These are phyloP conservation scores for Tragelaphus imberbis DNA, from an alignment of 2,113 vertebrate species.

Conservation along the genomic window DNA sequence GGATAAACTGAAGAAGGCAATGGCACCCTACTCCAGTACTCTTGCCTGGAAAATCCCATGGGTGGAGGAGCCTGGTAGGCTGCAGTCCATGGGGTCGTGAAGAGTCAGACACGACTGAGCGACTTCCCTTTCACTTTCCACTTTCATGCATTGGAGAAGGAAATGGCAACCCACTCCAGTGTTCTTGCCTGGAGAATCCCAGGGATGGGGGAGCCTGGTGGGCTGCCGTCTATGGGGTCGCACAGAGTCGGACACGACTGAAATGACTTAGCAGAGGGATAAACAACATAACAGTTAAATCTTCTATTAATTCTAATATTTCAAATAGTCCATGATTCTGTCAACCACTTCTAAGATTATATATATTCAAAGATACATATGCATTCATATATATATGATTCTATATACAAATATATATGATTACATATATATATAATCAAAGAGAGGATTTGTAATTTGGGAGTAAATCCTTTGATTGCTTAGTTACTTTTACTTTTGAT, in stretches of 20 bases:
- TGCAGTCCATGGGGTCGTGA: no score
- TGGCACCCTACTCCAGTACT: no score
- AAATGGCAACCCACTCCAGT: no score
- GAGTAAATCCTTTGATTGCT: neutral
- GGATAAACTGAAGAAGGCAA: neutral
- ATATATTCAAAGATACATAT: neutral
- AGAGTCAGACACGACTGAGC: no score
- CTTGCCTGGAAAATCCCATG: no score
- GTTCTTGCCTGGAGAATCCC: no score
- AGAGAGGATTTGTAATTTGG: neutral
- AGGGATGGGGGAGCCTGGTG: no score
- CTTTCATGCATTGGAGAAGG: no score
- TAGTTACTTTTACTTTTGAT: neutral
- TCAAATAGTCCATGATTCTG: neutral
- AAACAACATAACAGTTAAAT: constrained; percentile 15
- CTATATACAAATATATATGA: neutral
- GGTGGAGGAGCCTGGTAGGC: no score
- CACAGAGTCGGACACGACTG: no score
- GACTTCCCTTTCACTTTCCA: no score
- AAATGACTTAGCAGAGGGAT: neutral
- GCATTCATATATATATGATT: neutral
- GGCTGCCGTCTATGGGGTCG: no score
- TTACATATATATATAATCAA: neutral
- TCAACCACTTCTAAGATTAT: neutral
- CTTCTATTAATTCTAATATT: neutral